phyloP scores from a whole-genome alignment of 2,888 invertebrate species.

The Limenitis camilla region DNA sequence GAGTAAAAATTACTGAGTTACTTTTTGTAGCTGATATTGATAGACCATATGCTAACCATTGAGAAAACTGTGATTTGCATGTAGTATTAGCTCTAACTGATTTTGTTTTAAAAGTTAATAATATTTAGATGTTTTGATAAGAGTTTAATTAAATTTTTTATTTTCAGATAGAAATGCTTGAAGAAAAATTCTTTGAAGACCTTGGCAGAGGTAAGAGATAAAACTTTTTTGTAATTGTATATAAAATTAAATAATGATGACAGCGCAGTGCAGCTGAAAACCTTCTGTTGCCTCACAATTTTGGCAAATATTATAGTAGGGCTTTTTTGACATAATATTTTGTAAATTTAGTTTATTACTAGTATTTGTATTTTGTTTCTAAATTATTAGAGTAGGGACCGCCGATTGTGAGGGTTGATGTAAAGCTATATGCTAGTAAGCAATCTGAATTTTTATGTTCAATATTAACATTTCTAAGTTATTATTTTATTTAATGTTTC shows the following conservation, averaged over 20 bases:
- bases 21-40: no score
- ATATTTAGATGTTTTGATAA: background rate
- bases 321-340: conserved; percentile 21
- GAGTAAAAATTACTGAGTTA: no score
- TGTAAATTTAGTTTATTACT: conserved; percentile 18
- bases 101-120: background rate
- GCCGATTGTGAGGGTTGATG: conserved; percentile 60
- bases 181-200: background rate
- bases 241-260: conserved; percentile 42
- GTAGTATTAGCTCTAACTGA: conserved; percentile 73
- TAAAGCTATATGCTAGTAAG: conserved; percentile 33
- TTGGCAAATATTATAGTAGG: conserved; percentile 41
- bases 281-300: conserved; percentile 51
- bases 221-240: background rate
- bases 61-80: conserved; percentile 67
- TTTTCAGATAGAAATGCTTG: background rate
- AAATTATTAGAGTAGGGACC: conserved; percentile 54
- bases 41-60: conserved; percentile 73
- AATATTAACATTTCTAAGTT: background rate
- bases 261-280: conserved; percentile 69
- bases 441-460: conserved; percentile 39
- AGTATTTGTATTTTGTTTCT: conserved; percentile 4
- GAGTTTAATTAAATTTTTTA: background rate
- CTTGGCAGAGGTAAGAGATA: background rate
- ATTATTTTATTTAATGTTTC: conserved; percentile 5